Percentiles rank a stretch among this genome's conserved stretches.
Conservation (phyloP, 1,140 invertebrate species). For the Dermatophagoides farinae region DNA sequence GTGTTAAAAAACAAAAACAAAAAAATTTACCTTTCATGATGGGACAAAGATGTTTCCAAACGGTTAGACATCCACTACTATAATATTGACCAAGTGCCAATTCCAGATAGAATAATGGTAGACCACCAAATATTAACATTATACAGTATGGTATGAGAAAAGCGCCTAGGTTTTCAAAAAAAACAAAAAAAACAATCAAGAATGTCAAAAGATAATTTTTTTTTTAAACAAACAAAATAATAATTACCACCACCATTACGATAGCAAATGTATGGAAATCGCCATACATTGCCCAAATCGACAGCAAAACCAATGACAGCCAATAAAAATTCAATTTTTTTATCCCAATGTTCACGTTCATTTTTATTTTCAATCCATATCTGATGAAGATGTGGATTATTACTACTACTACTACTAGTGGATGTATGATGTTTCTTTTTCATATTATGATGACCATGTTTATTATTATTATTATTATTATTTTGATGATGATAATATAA, state of each 20-base stretch:
- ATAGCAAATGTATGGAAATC: conserved; percentile 38
- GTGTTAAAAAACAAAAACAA: conserved; percentile 1
- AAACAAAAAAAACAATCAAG: conserved; percentile 1
- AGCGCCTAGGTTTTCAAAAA: conserved; percentile 47
- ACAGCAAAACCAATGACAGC: conserved; percentile 80
- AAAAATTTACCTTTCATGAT: conserved; percentile 66
- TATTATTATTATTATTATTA: background rate
- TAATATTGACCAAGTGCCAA: conserved; percentile 77
- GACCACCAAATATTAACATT: conserved; percentile 70
- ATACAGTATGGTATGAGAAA: conserved; percentile 81
- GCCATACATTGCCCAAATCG: conserved; percentile 74
- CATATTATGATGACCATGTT: background rate
- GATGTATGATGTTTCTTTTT: background rate
- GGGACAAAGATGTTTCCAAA: conserved; percentile 86
- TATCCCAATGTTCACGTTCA: conserved; percentile 57
- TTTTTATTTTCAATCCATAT: conserved; percentile 23
- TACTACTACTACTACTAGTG: too few species aligned
- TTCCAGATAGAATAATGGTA: conserved; percentile 87
- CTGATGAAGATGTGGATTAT: background rate
- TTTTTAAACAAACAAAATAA: too few species aligned
- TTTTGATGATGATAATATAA: background rate
- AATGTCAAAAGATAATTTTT: too few species aligned
- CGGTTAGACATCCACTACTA: conserved; percentile 69
- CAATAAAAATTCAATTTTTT: conserved; percentile 72
- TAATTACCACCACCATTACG: conserved; percentile 35